phyloP scores from a whole-genome alignment of 2,797 vertebrate species.

The Hyperoplus immaculatus region DNA sequence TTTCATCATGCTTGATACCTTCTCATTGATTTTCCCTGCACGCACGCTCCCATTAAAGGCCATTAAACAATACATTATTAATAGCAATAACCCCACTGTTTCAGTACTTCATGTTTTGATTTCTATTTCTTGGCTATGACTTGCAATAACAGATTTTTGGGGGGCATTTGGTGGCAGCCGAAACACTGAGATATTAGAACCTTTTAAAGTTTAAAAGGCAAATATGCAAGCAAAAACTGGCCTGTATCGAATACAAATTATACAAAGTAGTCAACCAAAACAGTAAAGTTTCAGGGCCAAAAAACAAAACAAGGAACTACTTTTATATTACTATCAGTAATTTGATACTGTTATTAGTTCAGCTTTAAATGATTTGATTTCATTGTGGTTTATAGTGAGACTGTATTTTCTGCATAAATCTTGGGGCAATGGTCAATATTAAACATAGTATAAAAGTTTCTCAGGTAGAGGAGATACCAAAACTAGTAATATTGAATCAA shows the following conservation, averaged over 20 bases:
- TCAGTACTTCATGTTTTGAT: background rate
- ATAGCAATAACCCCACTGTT: background rate
- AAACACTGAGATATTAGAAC: background rate
- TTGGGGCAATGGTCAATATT: background rate
- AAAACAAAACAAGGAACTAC: background rate
- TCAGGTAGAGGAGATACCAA: background rate
- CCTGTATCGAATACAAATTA: background rate
- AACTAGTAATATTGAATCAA: background rate
- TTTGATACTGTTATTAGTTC: background rate
- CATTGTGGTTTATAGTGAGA: background rate
- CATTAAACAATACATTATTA: conserved; percentile 1
- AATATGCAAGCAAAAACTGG: background rate
- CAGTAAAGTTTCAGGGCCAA: background rate
- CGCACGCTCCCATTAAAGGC: background rate
- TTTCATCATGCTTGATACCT: background rate
- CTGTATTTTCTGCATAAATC: background rate
- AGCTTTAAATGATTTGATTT: background rate
- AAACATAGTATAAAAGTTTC: background rate
- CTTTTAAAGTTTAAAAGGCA: background rate
- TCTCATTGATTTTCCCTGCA: background rate
- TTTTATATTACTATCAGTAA: background rate
- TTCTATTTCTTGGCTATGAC: background rate
- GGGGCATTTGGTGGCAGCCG: background rate
- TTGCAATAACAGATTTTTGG: background rate
- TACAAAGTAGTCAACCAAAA: background rate